Conservation (phyloP, 1,140 invertebrate genomes). For the Drosophila tropicalis region DNA sequence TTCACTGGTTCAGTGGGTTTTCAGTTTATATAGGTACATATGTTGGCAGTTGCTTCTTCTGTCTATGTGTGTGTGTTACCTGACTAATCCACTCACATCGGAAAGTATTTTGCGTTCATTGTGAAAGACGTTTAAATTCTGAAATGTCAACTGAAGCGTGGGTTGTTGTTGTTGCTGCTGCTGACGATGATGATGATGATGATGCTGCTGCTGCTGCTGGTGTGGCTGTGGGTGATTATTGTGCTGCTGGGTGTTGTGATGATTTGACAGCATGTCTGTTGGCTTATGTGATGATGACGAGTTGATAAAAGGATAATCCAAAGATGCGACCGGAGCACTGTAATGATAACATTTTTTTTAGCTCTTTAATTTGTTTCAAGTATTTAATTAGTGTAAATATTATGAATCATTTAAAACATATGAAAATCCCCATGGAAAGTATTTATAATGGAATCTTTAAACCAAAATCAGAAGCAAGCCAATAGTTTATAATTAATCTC, state of each 20-base stretch:
- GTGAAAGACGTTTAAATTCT: constrained; percentile 85
- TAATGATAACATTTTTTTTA: constrained; percentile 9
- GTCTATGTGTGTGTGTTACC: constrained; percentile 71
- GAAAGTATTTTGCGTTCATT: constrained; percentile 86
- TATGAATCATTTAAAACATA: too few species aligned
- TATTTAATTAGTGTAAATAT: too few species aligned
- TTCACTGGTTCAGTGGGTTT: constrained; percentile 55
- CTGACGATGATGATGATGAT: constrained; percentile 33
- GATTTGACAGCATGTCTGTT: constrained; percentile 20
- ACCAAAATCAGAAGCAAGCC: too few species aligned
- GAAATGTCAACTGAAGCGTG: constrained; percentile 89
- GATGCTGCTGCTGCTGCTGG: constrained; percentile 32
- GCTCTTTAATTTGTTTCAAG: too few species aligned
- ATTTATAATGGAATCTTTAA: too few species aligned
- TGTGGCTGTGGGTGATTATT: constrained; percentile 80
- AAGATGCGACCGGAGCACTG: constrained; percentile 34
- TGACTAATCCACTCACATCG: constrained; percentile 89
- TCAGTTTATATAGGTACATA: not conserved
- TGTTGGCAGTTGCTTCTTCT: constrained; percentile 34
- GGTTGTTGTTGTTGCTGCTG: constrained; percentile 82
- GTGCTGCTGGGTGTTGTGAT: constrained; percentile 29
- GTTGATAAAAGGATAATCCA: constrained; percentile 83
- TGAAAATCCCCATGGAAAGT: too few species aligned
- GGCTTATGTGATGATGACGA: constrained; percentile 6
- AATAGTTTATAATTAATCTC: too few species aligned